Evolutionary conservation across 2,113 vertebrate genomes (phyloP), one percentile per base, ranked within the genome.

Genomic region (Hippocampus guttulatus): DNA sequence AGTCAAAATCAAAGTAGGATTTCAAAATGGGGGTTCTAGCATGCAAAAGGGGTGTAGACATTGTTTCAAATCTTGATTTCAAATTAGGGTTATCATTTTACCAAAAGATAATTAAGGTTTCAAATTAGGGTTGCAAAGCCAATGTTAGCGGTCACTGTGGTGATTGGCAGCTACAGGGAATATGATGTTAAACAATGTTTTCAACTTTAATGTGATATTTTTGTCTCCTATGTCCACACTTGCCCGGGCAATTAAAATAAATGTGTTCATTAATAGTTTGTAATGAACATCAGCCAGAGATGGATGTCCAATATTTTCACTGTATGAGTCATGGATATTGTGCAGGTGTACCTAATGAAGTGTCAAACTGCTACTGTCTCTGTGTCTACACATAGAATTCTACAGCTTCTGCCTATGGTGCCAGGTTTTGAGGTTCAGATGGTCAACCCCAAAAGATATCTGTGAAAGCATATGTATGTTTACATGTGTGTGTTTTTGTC

Each of bases 361-460:
- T 21, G 30, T 20, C 60, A 8, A 33, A 62, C 10, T 57, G 47
- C 5, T 11, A 4, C 25, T 3, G 23, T 18, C 15, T 16, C 47
- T 51, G 14, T 15, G 1, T 49, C 47, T 5, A 5, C 6, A 5
- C 6, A 51, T 18, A 5, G 16, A 51, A 51, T 51, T 16, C 23
- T 57, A 14, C 23, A n/a, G 25, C 54, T 14, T 23, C 8, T 57
- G 54, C n/a, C n/a, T 57, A 23, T 10, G 8, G 11, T 23, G 69
- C 74, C 40, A 4, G 74, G 1, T 54, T 10, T 8, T 54, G 52
- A n/a, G 2, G 3, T n/a, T 55, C 9, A n/a, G 71, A 84, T 81
- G 83, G 1, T 7, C 40, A 64, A 23, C 41, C 41, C 83, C 87
- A 73, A 84, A 78, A 85, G 78, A 38, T 38, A 38, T 65, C 62